phyloP scores from a whole-genome alignment of 2,113 vertebrate species.

The Rhinolophus ferrumequinum region DNA sequence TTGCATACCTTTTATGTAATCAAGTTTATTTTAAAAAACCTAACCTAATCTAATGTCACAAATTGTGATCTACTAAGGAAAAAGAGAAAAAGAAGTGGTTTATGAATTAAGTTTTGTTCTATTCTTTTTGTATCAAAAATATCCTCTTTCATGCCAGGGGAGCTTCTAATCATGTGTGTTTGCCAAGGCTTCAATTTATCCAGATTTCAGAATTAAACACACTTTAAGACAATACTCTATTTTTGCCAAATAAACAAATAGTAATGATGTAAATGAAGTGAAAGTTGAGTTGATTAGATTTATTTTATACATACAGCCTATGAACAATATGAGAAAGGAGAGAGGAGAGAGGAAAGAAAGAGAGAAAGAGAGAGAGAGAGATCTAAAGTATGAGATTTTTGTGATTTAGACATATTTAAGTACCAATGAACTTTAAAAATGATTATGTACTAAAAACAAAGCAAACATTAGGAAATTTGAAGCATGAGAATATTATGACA shows the following conservation, averaged over 20 bases:
- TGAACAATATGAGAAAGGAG: background rate
- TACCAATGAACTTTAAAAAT: background rate
- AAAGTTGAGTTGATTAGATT: background rate
- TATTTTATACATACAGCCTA: background rate
- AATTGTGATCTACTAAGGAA: background rate
- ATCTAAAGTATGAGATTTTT: background rate
- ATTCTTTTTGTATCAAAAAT: background rate
- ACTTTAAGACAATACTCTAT: background rate
- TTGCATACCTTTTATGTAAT: background rate
- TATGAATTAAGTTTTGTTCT: background rate
- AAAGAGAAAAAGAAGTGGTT: background rate
- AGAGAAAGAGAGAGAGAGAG: no score
- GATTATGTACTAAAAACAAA: background rate
- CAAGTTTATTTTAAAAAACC: conserved; percentile 5
- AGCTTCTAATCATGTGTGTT: background rate
- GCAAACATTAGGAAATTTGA: background rate
- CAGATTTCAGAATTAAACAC: conserved; percentile 13
- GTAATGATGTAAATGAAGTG: background rate
- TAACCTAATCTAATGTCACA: background rate
- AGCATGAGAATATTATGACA: background rate
- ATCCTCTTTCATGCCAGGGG: background rate
- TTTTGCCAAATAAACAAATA: background rate
- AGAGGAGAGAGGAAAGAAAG: no score
- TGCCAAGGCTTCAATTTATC: background rate
- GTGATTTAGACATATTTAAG: background rate